These are phyloP conservation scores for Myotis planiceps DNA, from an alignment of 2,797 vertebrate species.

Conservation along the genomic window DNA sequence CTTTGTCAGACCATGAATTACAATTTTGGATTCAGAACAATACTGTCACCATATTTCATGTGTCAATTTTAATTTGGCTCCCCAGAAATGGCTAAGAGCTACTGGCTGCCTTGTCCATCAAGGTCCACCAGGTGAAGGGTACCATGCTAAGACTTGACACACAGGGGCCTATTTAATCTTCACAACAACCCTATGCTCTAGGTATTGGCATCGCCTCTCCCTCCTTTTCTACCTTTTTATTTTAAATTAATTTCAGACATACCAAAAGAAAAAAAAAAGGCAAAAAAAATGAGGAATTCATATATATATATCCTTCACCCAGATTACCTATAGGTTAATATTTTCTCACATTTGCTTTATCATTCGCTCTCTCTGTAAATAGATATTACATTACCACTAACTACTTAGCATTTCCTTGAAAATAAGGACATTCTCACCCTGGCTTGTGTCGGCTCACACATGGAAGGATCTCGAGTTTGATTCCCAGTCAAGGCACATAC, in stretches of 20 bases:
- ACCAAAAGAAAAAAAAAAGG: neutral
- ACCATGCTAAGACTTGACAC: neutral
- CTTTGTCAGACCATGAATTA: neutral
- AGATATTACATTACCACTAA: neutral
- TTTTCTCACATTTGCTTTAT: slow-evolving; percentile 9
- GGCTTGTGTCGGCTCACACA: no score
- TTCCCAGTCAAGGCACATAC: no score
- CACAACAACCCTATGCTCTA: neutral
- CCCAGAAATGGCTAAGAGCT: neutral
- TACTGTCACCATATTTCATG: neutral
- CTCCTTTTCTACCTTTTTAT: neutral
- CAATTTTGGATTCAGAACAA: slow-evolving; percentile 7
- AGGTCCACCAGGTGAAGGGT: neutral
- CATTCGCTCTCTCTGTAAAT: neutral
- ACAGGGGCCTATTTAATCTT: neutral
- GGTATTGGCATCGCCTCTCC: neutral
- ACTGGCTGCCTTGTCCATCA: neutral
- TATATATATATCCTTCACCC: neutral
- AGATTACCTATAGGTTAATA: slow-evolving; percentile 28
- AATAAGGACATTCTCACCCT: neutral
- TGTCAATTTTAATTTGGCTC: neutral
- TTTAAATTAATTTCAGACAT: slow-evolving; percentile 30
- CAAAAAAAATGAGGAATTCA: neutral
- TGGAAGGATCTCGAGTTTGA: no score
- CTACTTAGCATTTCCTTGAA: slow-evolving; percentile 15